These are phyloP conservation scores for Kryptopterus vitreolus DNA, from an alignment of 2,797 vertebrate genomes.

Conservation along the genomic window DNA sequence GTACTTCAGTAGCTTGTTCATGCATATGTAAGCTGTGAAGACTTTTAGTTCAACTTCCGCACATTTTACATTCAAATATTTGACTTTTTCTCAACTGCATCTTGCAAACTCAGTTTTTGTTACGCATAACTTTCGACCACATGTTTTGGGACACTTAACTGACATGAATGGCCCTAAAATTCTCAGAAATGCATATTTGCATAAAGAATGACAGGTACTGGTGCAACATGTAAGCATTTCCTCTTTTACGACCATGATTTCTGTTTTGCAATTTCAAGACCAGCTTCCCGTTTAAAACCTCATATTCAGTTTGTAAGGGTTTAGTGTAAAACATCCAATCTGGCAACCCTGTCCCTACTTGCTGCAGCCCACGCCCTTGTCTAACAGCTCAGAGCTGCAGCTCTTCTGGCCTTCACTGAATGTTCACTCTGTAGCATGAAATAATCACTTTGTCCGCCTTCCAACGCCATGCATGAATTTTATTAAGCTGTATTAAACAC, in stretches of 20 bases:
- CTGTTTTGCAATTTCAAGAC: not conserved
- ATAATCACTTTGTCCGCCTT: not conserved
- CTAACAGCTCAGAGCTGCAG: constrained; percentile 33
- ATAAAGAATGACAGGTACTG: not conserved
- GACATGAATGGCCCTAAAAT: not conserved
- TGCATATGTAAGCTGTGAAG: no score
- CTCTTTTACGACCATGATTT: not conserved
- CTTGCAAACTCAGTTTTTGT: no score
- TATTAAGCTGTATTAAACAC: not conserved
- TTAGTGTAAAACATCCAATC: not conserved
- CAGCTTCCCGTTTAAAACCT: not conserved
- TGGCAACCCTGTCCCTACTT: constrained; percentile 24
- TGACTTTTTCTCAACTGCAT: no score
- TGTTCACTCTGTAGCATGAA: not conserved
- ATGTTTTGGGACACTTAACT: no score
- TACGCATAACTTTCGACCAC: no score
- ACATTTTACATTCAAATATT: no score
- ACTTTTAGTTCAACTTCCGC: no score
- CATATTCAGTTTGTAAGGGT: not conserved
- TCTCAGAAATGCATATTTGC: not conserved
- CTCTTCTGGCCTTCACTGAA: constrained; percentile 11
- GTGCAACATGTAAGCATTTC: not conserved
- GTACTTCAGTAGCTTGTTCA: no score
- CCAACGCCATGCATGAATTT: not conserved
- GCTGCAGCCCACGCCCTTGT: constrained; percentile 56